Conservation (phyloP, 2,888 invertebrate genomes). For the Pimpla rufipes region DNA sequence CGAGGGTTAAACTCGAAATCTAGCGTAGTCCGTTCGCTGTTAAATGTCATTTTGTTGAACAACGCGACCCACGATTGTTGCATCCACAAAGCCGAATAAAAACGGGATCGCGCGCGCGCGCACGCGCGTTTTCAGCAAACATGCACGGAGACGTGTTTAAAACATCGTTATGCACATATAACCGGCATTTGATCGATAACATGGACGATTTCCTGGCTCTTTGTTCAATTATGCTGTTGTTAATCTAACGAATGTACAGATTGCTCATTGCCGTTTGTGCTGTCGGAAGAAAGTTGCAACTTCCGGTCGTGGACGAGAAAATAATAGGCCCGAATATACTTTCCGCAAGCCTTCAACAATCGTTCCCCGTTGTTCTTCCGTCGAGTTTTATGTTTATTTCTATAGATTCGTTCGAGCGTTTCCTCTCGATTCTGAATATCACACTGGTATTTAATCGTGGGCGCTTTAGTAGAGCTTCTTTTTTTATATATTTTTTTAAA, state of each 20-base stretch:
- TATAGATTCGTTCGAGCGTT: background rate
- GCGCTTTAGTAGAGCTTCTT: background rate
- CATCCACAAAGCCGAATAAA: background rate
- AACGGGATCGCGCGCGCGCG: too few species aligned
- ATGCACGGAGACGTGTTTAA: slow-evolving; percentile 16
- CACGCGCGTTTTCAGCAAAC: slow-evolving; percentile 5
- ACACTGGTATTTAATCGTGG: slow-evolving; percentile 15
- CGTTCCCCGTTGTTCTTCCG: background rate
- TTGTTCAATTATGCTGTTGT: background rate
- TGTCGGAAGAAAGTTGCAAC: slow-evolving; percentile 24
- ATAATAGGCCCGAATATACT: background rate
- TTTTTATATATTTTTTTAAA: too few species aligned
- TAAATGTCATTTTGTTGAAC: slow-evolving; percentile 15
- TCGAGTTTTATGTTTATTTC: slow-evolving; percentile 27
- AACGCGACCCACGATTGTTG: slow-evolving; percentile 15
- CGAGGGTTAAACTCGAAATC: slow-evolving; percentile 69
- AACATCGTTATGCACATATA: slow-evolving; percentile 16
- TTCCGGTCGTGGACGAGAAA: background rate
- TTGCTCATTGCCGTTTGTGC: slow-evolving; percentile 39
- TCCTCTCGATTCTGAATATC: background rate
- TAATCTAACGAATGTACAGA: slow-evolving; percentile 31
- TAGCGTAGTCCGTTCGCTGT: slow-evolving; percentile 75
- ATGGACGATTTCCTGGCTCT: slow-evolving; percentile 41
- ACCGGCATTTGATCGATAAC: slow-evolving; percentile 29
- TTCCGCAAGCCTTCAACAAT: background rate